Conservation (phyloP, 2,113 vertebrate species). For the Alethe diademata region DNA sequence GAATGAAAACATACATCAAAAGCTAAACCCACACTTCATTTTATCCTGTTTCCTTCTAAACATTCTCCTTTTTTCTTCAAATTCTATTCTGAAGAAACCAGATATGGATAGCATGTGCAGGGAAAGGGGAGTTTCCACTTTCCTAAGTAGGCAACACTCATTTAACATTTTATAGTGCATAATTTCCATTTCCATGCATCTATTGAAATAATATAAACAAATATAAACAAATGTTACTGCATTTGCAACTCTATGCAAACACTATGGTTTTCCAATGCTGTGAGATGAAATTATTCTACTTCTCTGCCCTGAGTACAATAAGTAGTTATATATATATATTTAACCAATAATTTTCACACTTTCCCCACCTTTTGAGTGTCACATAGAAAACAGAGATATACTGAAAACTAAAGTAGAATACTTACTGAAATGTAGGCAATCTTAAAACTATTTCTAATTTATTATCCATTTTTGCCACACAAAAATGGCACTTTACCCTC, state of each 20-base stretch:
- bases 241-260: not conserved
- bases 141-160: not conserved
- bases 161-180: not conserved
- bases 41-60: not conserved
- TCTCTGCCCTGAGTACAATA: not conserved
- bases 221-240: not conserved
- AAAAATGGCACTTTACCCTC: not conserved
- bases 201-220: not conserved
- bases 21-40: not conserved
- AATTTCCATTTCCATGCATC: not conserved
- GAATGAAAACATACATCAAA: not conserved
- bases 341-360: not conserved
- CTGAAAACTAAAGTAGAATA: not conserved
- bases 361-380: not conserved
- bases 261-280: not conserved
- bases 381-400: not conserved
- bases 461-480: not conserved
- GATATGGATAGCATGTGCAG: rapidly evolving
- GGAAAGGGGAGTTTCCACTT: not conserved
- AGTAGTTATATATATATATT: too few species aligned
- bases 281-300: not conserved
- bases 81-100: not conserved
- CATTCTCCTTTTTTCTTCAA: not conserved
- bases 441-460: not conserved
- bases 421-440: not conserved